phyloP scores from a whole-genome alignment of 92 coral and sea anemone species.

The Ricordea florida region DNA sequence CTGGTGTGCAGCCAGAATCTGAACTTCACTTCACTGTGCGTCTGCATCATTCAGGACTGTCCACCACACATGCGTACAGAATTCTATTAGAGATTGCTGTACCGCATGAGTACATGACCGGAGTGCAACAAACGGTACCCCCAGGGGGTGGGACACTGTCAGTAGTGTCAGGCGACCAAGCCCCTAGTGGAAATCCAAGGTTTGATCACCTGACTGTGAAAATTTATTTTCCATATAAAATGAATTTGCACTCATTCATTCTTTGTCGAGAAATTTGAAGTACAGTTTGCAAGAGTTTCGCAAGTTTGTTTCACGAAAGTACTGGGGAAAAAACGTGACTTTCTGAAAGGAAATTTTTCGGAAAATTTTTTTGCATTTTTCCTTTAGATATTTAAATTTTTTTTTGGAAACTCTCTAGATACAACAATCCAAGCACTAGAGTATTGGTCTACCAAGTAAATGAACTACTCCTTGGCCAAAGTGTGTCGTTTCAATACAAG shows the following conservation, averaged over 20 bases:
- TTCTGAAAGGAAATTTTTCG: no score
- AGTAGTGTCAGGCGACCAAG: slow-evolving; percentile 59
- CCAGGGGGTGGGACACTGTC: slow-evolving; percentile 8
- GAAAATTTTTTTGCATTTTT: no score
- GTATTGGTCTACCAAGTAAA: slow-evolving; percentile 69
- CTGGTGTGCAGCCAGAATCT: slow-evolving; percentile 50
- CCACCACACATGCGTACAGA: slow-evolving; percentile 81
- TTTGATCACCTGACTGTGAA: neutral
- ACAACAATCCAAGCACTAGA: slow-evolving; percentile 53
- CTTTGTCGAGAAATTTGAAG: no score
- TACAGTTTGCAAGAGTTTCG: no score
- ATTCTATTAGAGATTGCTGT: slow-evolving; percentile 78
- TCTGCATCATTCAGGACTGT: slow-evolving; percentile 41
- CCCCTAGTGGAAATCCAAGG: slow-evolving; percentile 80
- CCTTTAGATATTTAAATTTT: neutral
- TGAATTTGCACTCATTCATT: no score
- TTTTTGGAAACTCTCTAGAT: slow-evolving; percentile 30
- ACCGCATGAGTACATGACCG: slow-evolving; percentile 55
- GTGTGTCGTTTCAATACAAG: slow-evolving; percentile 43
- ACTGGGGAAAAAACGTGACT: no score
- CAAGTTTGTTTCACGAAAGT: no score
- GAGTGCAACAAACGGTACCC: slow-evolving; percentile 18
- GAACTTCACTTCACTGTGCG: slow-evolving; percentile 61
- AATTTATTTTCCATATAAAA: neutral
- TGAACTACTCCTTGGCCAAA: slow-evolving; percentile 34